Evolutionary conservation across 2,113 vertebrate species (phyloP).

Genomic region (Excalfactoria chinensis): DNA sequence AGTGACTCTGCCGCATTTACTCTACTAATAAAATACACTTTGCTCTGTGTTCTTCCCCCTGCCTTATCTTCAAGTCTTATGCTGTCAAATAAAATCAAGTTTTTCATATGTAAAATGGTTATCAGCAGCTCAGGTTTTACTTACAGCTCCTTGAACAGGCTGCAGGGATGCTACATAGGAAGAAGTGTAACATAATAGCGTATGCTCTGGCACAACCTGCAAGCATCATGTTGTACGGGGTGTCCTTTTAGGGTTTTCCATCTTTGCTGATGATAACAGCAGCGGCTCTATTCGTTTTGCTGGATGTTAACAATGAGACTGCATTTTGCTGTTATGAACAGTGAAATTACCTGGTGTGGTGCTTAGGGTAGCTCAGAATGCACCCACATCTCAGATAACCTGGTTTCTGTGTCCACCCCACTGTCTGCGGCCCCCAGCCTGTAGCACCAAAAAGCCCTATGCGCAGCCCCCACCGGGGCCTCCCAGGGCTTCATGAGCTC

Average conservation of each 20-base stretch:
- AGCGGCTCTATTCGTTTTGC: not conserved
- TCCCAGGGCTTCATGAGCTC: not conserved
- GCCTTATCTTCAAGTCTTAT: not conserved
- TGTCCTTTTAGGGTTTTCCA: not conserved
- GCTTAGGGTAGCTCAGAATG: not conserved
- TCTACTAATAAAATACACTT: constrained; percentile 29
- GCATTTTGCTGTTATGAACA: not conserved
- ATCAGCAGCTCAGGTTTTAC: constrained; percentile 8
- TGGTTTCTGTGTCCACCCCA: not conserved
- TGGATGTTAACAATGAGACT: not conserved
- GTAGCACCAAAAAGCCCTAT: not conserved
- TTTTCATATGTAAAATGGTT: constrained; percentile 18
- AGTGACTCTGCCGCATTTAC: constrained; percentile 42
- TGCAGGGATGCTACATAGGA: not conserved
- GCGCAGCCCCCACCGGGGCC: not conserved
- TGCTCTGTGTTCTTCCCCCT: not conserved
- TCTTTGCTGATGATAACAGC: not conserved
- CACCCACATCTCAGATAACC: not conserved
- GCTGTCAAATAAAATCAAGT: constrained; percentile 24
- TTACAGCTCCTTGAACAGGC: not conserved
- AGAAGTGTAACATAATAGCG: not conserved
- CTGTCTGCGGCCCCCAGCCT: not conserved
- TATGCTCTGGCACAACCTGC: not conserved
- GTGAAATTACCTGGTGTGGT: not conserved
- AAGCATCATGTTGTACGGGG: not conserved